phyloP scores from a whole-genome alignment of 2,113 vertebrate species.

The Morone chrysops region DNA sequence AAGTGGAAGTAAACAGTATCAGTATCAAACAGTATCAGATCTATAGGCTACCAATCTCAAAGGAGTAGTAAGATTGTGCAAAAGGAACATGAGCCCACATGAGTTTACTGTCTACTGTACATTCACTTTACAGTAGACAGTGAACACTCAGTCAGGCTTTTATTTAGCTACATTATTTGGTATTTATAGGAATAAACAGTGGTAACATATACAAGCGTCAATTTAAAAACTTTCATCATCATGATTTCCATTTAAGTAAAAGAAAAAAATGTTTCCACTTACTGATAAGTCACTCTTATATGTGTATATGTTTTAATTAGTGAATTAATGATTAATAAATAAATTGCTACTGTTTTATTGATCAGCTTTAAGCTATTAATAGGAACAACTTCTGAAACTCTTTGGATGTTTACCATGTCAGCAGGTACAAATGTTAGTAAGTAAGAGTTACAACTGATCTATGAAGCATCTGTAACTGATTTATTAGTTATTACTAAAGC shows the following conservation, averaged over 20 bases:
- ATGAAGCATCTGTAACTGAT: neutral
- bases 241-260: too few species aligned
- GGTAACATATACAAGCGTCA: too few species aligned
- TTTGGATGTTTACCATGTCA: neutral
- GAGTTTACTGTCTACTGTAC: too few species aligned
- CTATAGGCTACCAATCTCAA: neutral
- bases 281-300: neutral
- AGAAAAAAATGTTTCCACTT: neutral
- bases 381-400: neutral
- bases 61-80: neutral
- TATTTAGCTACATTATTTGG: neutral
- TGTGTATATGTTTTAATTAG: neutral
- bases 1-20: too few species aligned
- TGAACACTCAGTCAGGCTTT: neutral
- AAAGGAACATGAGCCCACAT: neutral
- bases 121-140: too few species aligned
- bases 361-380: neutral
- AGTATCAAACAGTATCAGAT: too few species aligned
- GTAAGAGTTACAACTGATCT: neutral
- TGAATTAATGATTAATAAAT: neutral
- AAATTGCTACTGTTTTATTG: neutral
- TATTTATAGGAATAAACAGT: neutral
- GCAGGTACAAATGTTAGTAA: neutral
- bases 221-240: too few species aligned
- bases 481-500: neutral